phyloP scores from a whole-genome alignment of 2,113 vertebrate genomes.

The Paralichthys olivaceus region DNA sequence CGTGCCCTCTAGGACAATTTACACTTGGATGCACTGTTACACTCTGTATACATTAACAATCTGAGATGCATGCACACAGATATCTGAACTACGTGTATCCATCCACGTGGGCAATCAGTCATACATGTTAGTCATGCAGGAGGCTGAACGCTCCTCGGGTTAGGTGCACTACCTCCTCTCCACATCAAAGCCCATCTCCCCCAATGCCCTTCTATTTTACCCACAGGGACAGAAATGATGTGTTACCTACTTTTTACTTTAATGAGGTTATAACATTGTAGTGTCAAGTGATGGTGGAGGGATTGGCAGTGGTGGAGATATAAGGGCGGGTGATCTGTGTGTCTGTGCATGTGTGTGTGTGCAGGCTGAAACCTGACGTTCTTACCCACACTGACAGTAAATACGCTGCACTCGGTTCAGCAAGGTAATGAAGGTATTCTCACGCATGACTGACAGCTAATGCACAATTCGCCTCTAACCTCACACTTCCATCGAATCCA shows the following conservation, averaged over 20 bases:
- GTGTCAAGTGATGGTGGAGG: conserved; percentile 46
- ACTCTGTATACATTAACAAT: background rate
- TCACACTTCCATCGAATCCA: conserved; percentile 36
- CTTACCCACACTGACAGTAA: conserved; percentile 21
- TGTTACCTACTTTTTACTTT: conserved; percentile 70
- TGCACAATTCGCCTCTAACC: conserved; percentile 39
- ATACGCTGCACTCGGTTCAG: conserved; percentile 23
- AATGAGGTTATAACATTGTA: conserved; percentile 73
- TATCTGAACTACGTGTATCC: conserved; percentile 11
- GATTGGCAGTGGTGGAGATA: conserved; percentile 32
- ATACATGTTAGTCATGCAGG: conserved; percentile 66
- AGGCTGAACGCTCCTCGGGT: conserved; percentile 33
- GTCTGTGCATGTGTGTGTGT: conserved; percentile 12
- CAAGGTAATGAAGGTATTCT: conserved; percentile 39
- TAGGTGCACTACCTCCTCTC: conserved; percentile 41
- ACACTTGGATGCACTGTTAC: conserved; percentile 18
- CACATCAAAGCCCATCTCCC: conserved; percentile 64
- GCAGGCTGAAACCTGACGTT: background rate
- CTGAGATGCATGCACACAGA: conserved; percentile 22
- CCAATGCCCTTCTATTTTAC: conserved; percentile 33
- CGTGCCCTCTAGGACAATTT: background rate
- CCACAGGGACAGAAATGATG: conserved; percentile 65
- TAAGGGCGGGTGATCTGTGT: background rate
- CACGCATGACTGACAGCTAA: conserved; percentile 37
- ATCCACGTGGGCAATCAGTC: conserved; percentile 51